phyloP scores from a whole-genome alignment of 2,113 vertebrate genomes.

The Condylura cristata region DNA sequence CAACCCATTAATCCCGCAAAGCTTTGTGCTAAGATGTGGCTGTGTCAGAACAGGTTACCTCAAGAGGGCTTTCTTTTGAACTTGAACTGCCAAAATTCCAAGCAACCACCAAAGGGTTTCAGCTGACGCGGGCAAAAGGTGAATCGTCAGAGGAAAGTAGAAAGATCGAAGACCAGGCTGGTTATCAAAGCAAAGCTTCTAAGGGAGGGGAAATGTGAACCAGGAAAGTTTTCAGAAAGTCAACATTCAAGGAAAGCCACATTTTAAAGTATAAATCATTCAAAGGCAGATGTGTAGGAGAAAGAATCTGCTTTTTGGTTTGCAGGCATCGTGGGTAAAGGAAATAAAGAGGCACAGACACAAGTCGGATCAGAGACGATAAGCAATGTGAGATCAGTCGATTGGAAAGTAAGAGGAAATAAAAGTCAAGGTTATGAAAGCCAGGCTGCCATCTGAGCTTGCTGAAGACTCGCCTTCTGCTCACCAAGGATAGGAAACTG shows the following conservation, averaged over 20 bases:
- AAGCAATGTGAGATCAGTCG: not conserved
- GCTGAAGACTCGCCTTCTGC: not conserved
- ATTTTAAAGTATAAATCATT: slow-evolving; percentile 51
- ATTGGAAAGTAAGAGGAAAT: not conserved
- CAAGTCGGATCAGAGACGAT: not conserved
- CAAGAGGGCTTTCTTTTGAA: slow-evolving; percentile 72
- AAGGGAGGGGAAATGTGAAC: not conserved
- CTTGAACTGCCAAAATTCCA: slow-evolving; percentile 65
- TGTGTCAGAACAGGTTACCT: slow-evolving; percentile 60
- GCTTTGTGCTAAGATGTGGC: slow-evolving; percentile 68
- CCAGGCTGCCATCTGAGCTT: not conserved
- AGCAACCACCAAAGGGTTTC: slow-evolving; percentile 62
- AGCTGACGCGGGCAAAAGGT: slow-evolving; percentile 64
- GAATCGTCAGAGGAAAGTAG: slow-evolving; percentile 18
- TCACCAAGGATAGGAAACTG: not conserved
- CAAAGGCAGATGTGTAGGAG: not conserved
- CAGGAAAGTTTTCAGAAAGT: slow-evolving; percentile 57
- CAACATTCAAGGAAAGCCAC: slow-evolving; percentile 48
- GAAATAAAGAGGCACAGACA: not conserved
- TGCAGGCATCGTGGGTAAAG: not conserved
- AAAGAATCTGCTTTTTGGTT: not conserved
- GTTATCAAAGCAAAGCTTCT: slow-evolving; percentile 59
- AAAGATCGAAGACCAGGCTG: slow-evolving; percentile 45
- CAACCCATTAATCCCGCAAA: slow-evolving; percentile 68
- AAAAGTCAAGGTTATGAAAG: not conserved